Evolutionary conservation across 2,888 invertebrate genomes (phyloP).

Genomic region (Teinopalpus imperialis): DNA sequence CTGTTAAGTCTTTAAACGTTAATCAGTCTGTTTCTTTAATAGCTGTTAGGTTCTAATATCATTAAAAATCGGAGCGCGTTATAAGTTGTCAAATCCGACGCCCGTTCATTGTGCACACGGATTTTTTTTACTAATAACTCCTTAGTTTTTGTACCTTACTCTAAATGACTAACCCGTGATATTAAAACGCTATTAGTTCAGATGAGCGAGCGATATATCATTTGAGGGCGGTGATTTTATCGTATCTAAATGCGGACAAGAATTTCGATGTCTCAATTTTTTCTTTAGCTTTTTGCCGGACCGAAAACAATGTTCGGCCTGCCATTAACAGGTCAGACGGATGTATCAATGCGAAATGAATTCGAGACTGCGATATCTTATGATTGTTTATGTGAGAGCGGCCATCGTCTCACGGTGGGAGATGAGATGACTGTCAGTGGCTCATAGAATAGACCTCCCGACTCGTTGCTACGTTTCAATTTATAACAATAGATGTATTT

Average conservation of each 20-base stretch:
- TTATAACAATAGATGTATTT: not conserved
- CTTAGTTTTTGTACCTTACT: constrained; percentile 31
- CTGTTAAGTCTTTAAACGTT: too few species aligned
- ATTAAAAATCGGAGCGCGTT: constrained; percentile 21
- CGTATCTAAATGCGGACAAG: constrained; percentile 69
- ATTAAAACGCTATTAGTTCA: constrained; percentile 80
- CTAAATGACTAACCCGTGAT: constrained; percentile 66
- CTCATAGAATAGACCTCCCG: constrained; percentile 40
- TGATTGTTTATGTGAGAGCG: constrained; percentile 50
- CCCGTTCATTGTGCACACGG: constrained; percentile 28
- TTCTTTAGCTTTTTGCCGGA: constrained; percentile 50
- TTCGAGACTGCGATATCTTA: constrained; percentile 42
- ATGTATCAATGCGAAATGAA: constrained; percentile 53
- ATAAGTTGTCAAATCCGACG: constrained; percentile 28
- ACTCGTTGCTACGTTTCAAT: not conserved
- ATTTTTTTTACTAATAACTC: constrained; percentile 29
- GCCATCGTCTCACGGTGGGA: constrained; percentile 51
- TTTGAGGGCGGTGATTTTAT: constrained; percentile 69
- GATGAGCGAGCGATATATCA: constrained; percentile 70
- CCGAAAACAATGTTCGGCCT: constrained; percentile 53
- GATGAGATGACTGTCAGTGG: constrained; percentile 37
- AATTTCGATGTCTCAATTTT: constrained; percentile 69
- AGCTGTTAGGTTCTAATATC: constrained; percentile 17
- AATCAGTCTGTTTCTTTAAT: constrained; percentile 9
- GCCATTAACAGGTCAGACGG: constrained; percentile 51